Base-by-base conservation (phyloP, 2,113 vertebrate species). In the Cacatua alba region DNA sequence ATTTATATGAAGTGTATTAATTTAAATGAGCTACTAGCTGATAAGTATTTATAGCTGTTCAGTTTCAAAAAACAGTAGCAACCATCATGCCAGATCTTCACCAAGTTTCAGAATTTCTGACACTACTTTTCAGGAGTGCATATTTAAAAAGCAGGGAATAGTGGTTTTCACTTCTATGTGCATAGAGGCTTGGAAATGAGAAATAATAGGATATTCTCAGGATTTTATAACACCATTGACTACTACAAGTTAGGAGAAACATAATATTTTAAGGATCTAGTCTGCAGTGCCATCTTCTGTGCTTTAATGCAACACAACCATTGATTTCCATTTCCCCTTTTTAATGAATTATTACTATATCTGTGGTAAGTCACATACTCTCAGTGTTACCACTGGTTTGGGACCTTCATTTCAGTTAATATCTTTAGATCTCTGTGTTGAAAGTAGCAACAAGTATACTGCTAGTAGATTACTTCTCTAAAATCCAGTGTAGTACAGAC, bases 201-300 rank as follows among this genome's bases (percentile, higher is more conserved):
- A 85, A 95, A 85, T 63, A 75, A 85, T 76, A 92, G 35, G 16
- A 59, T 76, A 62, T 78, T 78, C 49, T 69, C 87, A 33, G 57
- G 69, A 28, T 31, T 94, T 92, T 85, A 48, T 76, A 86, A 84
- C 57, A 53, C 35, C 25, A 41, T 8, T 82, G 59, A 37, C 65
- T 88, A 62, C 7, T 74, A 13, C 31, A 63, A 94, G 6, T 5
- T 29, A 89, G 53, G 44, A 86, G 69, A 92, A 95, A 81, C 29
- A 72, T 44, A 65, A 33, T 7, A 28, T 59, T 74, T 65, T 65
- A 94, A 90, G 93, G 53, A 89, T 87, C 48, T 96, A 89, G 97
- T 94, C 96, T 92, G 63, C 74, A 97, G 94, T 97, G 95, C 96
- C 96, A 95, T 96, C 96, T 97, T 97, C 97, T 93, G 97, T 88